Evolutionary conservation across 2,888 invertebrate genomes (phyloP), one percentile per base, ranked within the genome.

Genomic region (Anagyrus pseudococci): DNA sequence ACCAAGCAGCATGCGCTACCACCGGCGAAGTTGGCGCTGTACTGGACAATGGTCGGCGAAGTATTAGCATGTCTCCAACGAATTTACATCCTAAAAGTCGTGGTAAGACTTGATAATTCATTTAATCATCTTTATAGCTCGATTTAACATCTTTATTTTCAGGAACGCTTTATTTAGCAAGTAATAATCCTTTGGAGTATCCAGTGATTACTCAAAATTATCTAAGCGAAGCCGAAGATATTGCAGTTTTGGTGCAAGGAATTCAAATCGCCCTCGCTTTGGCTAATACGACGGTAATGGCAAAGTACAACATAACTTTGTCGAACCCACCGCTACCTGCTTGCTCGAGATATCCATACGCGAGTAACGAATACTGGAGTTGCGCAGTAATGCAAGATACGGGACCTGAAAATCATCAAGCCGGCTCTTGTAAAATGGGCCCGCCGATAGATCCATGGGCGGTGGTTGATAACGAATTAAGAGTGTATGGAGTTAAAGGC

Each of bases 361-460:
- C 86, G 7, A 83, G 85, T 0, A 89, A 91, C 69, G 87, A 87
- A n/a, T 93, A 87, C 79, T 91, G 93, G 88, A 85, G 84, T 60
- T 94, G 93, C 73, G 86, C 90, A 0, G 85, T 90, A 0, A 83
- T 83, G 63, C 85, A 87, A 60, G 84, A 88, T 58, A 92, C 92
- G 0, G 91, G 90, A 0, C 90, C 92, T 0, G 92, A 92, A 80
- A 92, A 93, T 77, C 93, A 93, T 77, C 92, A 92, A 79, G 89
- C 88, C 0, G 92, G 92, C 8, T 89, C 92, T 0, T 91, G 90
- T 76, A 92, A 91, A 84, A 93, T 93, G 91, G 93, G 92, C 0
- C 89, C 91, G 0, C 71, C 77, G 0, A 81, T 81, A 0, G 92
- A 93, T 77, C 87, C 86, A 0, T 83, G 88, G 83, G 89, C 92